A percentile compares a stretch with the other conserved stretches of the same genome.
Conservation (phyloP, 2,797 vertebrate genomes). For the Rhynchonycteris naso region DNA sequence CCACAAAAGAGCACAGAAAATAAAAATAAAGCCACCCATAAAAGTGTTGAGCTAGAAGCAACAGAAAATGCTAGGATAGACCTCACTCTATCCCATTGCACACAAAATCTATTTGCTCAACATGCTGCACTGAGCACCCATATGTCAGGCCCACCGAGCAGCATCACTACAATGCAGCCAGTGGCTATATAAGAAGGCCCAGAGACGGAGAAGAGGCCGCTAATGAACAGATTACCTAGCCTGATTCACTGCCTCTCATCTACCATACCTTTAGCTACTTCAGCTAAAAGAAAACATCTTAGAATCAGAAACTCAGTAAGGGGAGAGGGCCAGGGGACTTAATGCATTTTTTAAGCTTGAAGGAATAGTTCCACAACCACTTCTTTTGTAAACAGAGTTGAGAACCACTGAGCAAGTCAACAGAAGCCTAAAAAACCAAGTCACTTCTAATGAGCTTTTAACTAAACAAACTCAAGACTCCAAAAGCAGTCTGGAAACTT, state of each 20-base stretch:
- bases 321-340: no score
- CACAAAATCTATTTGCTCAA: not conserved
- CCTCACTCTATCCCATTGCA: not conserved
- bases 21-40: constrained; percentile 68
- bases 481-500: constrained; percentile 11
- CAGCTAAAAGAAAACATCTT: not conserved
- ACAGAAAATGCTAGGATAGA: constrained; percentile 5
- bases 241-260: not conserved
- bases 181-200: not conserved
- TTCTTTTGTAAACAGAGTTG: not conserved
- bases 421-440: not conserved
- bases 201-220: not conserved
- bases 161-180: not conserved
- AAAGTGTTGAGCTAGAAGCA: constrained; percentile 3
- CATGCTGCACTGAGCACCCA: not conserved
- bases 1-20: constrained; percentile 57
- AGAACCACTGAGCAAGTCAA: constrained; percentile 26
- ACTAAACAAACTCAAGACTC: constrained; percentile 48
- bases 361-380: not conserved
- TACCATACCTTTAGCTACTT: not conserved
- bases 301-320: not conserved
- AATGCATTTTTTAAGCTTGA: constrained; percentile 10
- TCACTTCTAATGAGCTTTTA: constrained; percentile 2
- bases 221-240: not conserved
- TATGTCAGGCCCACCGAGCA: not conserved